Evolutionary conservation across 2,888 invertebrate species (phyloP), one percentile per base, ranked within the genome.

Genomic region (Ormia ochracea): DNA sequence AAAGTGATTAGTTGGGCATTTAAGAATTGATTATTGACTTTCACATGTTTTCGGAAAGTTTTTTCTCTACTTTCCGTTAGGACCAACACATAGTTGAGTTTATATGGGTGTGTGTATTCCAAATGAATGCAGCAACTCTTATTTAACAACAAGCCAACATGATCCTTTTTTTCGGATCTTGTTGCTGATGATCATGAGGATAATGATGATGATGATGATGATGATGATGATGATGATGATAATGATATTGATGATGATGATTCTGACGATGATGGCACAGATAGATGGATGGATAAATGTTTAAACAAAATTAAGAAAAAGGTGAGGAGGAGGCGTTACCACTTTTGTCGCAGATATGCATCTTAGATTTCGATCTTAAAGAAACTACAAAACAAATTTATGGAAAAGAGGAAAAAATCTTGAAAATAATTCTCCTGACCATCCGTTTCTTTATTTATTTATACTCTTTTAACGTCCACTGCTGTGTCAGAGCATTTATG

Each of bases 291-390:
- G 75, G 28, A 28, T 70, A 23, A 56, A 54, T 61, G 41, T 70
- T 70, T 61, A 31, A 61, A 41, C 61, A 61, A 41, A 70, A 38
- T 50, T 31, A 59, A 45, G 61, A 61, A 72, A 58, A 80, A 76
- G 76, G 76, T 76, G 80, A 80, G 76, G 68, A 80, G 69, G 78
- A 81, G 84, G 84, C 84, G 82, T 84, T 83, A 80, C 83, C 83
- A 83, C 78, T 79, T 80, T 79, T 72, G 69, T 74, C 74, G 76
- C 77, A 65, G 82, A 79, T 79, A 77, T 76, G 63, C 79, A 79
- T 82, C 82, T 82, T 26, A 72, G 54, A 80, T 76, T 56, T 56
- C 41, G n/a, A 70, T 21, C 72, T 66, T 26, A 65, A 78, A 78
- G 54, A 50, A 68, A 43, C 38, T 54, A 5, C 19, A 33, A 63